Evolutionary conservation across 2,888 invertebrate species (phyloP), one percentile per base, ranked within the genome.

Genomic region (Orthosia incerta): DNA sequence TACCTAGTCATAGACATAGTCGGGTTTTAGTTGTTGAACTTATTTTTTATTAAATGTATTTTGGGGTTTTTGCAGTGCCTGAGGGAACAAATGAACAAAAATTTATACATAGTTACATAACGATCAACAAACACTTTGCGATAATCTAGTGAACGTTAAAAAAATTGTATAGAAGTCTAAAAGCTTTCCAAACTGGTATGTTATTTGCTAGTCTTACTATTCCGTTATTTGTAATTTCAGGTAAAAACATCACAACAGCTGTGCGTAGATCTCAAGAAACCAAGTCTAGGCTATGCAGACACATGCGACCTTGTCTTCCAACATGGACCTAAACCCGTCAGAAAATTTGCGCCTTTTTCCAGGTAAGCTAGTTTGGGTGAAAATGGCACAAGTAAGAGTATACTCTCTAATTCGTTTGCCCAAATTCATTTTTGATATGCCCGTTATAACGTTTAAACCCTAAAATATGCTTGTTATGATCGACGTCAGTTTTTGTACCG

Each of bases 241-340:
- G 98, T 98, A 2, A 96, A 96, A 91, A 98, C 98, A 78, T 97
- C 98, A 1, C 98, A 98, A 88, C 95, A 97, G 80, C 96, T 98
- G 65, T 98, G 98, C 87, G 94, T 96, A 68, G 97, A 97, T 84
- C 95, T 97, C 12, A 97, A 97, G 91, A 97, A 97, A 39, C 98
- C 98, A 0, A 96, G 97, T 64, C 90, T 99, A 83, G 98, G 98
- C 66, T 99, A 98, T 92, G 97, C 98, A 0, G 98, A 98, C 88
- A 99, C 99, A 0, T 98, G 98, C 7, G 98, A 98, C 90, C 97
- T 97, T 66, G 98, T 98, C 4, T 98, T 99, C 90, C 97, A 97
- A 88, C 97, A 97, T 84, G 99, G 99, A 26, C 98, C 98, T 0
- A 93, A 94, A 65, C 93, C 91, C 1, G 82, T 98, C 13, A 95